These are phyloP conservation scores for Acleris laterana DNA, from an alignment of 2,888 invertebrate genomes.

Conservation along the genomic window DNA sequence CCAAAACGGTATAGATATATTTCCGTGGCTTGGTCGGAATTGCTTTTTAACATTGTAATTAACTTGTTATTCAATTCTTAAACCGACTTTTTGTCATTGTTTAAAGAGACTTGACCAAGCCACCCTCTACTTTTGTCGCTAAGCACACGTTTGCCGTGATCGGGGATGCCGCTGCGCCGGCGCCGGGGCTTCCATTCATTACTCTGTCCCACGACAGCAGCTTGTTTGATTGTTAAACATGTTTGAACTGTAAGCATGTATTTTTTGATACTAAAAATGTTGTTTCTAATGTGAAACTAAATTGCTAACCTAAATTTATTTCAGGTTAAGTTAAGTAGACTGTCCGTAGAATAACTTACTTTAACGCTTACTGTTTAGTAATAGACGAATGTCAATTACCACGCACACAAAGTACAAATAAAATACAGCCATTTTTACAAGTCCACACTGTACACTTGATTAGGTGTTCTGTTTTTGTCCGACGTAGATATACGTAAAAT, in stretches of 20 bases:
- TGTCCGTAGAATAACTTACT: constrained; percentile 28
- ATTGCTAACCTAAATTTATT: constrained; percentile 37
- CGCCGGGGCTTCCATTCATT: constrained; percentile 55
- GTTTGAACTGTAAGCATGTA: constrained; percentile 48
- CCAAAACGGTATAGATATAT: no score
- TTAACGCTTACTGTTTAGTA: constrained; percentile 44
- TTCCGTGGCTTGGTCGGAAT: no score
- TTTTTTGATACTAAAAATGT: constrained; percentile 43
- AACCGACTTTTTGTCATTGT: no score
- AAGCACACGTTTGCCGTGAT: constrained; percentile 56
- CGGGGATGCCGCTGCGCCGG: constrained; percentile 51
- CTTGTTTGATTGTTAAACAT: constrained; percentile 47
- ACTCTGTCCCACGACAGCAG: constrained; percentile 48
- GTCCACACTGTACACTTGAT: constrained; percentile 42
- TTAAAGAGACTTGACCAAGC: constrained; percentile 10
- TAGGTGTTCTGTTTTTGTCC: constrained; percentile 15
- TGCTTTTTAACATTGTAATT: no score
- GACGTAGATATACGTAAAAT: constrained; percentile 36
- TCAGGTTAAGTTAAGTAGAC: constrained; percentile 33
- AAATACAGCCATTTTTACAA: constrained; percentile 60
- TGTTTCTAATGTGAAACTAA: constrained; percentile 37
- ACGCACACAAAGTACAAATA: constrained; percentile 73
- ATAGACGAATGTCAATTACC: constrained; percentile 56
- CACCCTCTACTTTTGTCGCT: constrained; percentile 57
- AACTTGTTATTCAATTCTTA: no score